These are phyloP conservation scores for Coelopa frigida DNA, from an alignment of 1,140 invertebrate species.

Conservation along the genomic window DNA sequence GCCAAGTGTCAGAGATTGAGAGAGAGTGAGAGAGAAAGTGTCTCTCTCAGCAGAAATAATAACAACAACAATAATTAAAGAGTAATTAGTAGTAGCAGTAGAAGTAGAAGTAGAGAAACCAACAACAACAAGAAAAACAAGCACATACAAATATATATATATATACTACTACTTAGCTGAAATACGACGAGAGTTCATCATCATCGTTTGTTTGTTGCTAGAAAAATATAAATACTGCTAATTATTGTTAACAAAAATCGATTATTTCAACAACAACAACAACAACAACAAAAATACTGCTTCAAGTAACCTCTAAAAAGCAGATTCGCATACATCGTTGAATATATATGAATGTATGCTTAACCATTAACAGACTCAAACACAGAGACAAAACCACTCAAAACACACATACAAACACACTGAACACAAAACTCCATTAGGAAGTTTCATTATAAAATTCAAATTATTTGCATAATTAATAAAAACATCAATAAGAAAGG, in stretches of 20 bases:
- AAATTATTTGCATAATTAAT: background rate
- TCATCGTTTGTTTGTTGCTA: background rate
- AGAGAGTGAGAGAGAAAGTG: background rate
- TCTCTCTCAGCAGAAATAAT: background rate
- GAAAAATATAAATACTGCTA: background rate
- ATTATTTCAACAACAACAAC: conserved; percentile 26
- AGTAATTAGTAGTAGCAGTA: background rate
- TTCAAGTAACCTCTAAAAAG: no score
- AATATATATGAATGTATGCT: no score
- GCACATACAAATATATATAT: no score
- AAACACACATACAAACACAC: no score
- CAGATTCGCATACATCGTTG: no score
- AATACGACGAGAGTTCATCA: no score
- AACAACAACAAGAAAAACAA: no score
- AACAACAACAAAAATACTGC: conserved; percentile 14
- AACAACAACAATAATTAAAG: background rate
- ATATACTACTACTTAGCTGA: no score
- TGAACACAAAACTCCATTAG: no score
- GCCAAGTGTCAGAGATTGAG: conserved; percentile 1
- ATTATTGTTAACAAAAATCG: conserved; percentile 22
- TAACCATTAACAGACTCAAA: no score
- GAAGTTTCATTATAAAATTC: no score
- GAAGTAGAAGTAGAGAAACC: background rate
- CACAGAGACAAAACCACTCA: no score
- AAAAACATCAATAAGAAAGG: background rate